Conservation (phyloP, 2,797 vertebrate genomes). For the Alauda arvensis region DNA sequence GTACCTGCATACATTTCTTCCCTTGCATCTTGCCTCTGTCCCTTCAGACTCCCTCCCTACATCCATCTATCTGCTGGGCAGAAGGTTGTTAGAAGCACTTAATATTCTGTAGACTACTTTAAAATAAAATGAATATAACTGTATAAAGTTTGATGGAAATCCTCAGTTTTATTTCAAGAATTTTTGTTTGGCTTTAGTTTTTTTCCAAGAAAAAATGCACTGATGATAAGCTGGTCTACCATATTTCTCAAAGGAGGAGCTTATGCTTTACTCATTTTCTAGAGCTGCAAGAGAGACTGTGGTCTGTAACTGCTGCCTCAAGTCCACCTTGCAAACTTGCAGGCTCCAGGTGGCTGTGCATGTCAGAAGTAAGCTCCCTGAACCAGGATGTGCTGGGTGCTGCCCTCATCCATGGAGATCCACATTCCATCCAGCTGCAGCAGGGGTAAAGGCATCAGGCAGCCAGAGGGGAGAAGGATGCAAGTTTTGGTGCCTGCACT, state of each 20-base stretch:
- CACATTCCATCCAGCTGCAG: too few species aligned
- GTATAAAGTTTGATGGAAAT: not conserved
- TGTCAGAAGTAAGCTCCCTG: not conserved
- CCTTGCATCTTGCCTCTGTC: not conserved
- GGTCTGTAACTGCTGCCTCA: not conserved
- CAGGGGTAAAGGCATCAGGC: not conserved
- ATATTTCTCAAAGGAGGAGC: not conserved
- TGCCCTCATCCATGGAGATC: fast-evolving
- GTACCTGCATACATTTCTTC: fast-evolving
- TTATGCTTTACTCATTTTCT: not conserved
- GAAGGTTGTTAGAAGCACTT: not conserved
- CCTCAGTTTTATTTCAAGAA: not conserved
- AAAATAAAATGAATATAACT: not conserved
- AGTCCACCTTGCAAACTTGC: not conserved
- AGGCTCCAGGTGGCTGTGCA: not conserved
- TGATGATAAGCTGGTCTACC: not conserved
- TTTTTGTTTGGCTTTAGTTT: not conserved
- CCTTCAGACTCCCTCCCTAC: not conserved
- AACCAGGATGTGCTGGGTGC: not conserved
- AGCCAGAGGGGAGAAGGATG: not conserved
- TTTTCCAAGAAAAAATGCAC: not conserved
- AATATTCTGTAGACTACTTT: not conserved
- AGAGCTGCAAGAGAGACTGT: not conserved
- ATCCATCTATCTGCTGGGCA: not conserved
- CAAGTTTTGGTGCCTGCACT: too few species aligned